These are phyloP conservation scores for Rapana venosa DNA, from an alignment of 2,888 invertebrate genomes.

Conservation along the genomic window DNA sequence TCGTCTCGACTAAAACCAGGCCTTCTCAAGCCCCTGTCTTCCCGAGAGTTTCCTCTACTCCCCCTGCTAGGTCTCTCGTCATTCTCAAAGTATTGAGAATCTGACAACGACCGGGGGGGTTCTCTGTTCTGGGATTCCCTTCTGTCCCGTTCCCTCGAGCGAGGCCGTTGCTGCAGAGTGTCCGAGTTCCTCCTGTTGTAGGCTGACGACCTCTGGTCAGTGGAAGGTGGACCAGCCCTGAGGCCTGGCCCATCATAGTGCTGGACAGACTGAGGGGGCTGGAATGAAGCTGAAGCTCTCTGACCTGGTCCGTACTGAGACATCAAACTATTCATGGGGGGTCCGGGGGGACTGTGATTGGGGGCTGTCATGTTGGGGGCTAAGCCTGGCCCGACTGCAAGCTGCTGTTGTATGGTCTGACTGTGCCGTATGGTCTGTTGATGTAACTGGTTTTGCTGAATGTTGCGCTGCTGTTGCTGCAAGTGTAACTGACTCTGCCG, in stretches of 20 bases:
- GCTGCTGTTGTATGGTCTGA: background rate
- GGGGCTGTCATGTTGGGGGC: background rate
- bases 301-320: background rate
- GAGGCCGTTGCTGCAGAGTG: background rate
- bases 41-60: background rate
- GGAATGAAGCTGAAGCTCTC: background rate
- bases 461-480: background rate
- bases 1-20: background rate
- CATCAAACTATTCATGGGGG: background rate
- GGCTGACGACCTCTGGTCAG: background rate
- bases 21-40: background rate
- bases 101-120: background rate
- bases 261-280: background rate
- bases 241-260: background rate
- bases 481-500: conserved; percentile 24
- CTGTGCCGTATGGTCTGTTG: background rate
- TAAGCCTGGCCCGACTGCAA: background rate
- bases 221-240: background rate
- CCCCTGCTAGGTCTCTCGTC: background rate
- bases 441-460: background rate
- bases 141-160: background rate
- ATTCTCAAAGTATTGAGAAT: background rate
- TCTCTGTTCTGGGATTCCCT: background rate
- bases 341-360: background rate
- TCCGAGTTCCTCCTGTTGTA: background rate